A percentile compares a stretch with the other conserved stretches of the same genome.
Evolutionary conservation across 2,888 invertebrate genomes (phyloP).

Genomic region (Macrophya annulata): DNA sequence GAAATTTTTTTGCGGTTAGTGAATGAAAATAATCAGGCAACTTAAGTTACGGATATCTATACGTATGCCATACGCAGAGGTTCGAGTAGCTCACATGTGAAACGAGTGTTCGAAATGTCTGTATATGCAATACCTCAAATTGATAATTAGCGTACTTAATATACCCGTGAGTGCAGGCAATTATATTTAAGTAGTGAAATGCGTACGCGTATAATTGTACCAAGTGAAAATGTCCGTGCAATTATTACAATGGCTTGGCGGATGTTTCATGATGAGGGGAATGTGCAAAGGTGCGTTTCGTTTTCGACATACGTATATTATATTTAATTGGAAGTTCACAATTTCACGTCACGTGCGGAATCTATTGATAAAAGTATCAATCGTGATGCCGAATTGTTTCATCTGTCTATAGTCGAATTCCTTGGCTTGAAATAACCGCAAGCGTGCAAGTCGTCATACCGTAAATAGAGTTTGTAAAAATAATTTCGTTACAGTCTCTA

Average conservation of each 20-base stretch:
- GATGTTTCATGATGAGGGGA: conserved; percentile 67
- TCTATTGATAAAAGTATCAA: background rate
- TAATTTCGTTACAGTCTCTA: background rate
- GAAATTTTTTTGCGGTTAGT: background rate
- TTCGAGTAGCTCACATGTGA: background rate
- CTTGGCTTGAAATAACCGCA: background rate
- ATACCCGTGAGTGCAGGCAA: background rate
- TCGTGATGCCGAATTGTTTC: background rate
- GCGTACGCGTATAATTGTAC: background rate
- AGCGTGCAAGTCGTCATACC: background rate
- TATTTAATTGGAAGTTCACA: background rate
- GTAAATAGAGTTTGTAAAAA: background rate
- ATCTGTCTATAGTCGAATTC: background rate
- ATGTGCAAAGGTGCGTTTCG: conserved; percentile 60
- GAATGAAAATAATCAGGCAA: background rate
- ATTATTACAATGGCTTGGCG: conserved; percentile 67
- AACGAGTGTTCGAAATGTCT: background rate
- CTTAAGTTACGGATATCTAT: background rate
- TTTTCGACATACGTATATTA: background rate
- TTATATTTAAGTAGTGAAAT: background rate
- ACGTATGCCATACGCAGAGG: background rate
- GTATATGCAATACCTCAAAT: background rate
- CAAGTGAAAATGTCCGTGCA: conserved; percentile 65
- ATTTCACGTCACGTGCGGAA: background rate
- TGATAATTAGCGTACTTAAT: background rate